Evolutionary conservation across 2,888 invertebrate genomes (phyloP).

Genomic region (Drosophila leonis): DNA sequence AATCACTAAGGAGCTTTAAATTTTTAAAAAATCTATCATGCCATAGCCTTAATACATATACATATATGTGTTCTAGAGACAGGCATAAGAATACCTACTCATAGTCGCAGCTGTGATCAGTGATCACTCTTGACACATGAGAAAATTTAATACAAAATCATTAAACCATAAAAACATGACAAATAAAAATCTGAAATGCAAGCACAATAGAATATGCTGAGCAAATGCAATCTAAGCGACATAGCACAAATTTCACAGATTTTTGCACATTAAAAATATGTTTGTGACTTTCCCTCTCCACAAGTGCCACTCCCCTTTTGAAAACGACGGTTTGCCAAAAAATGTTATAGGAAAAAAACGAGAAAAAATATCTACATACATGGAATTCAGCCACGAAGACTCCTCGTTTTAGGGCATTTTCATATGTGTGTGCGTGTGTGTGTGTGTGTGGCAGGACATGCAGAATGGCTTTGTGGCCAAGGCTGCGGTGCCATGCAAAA

Average conservation of each 20-base stretch:
- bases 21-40: no score
- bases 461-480: slow-evolving; percentile 45
- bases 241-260: slow-evolving; percentile 69
- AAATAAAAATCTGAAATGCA: not conserved
- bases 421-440: slow-evolving; percentile 6
- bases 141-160: not conserved
- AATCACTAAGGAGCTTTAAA: not conserved
- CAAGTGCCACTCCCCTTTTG: slow-evolving; percentile 22
- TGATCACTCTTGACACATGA: not conserved
- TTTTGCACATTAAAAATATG: slow-evolving; percentile 76
- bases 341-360: slow-evolving; percentile 34
- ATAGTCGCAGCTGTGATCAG: not conserved
- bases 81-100: not conserved
- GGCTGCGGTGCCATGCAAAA: slow-evolving; percentile 43
- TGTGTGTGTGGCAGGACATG: slow-evolving; percentile 22
- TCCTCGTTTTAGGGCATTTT: slow-evolving; percentile 6
- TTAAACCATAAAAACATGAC: not conserved
- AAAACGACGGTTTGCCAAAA: slow-evolving; percentile 55
- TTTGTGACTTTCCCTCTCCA: slow-evolving; percentile 23
- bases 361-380: slow-evolving; percentile 16
- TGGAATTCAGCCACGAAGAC: slow-evolving; percentile 17
- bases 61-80: not conserved
- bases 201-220: slow-evolving; percentile 37
- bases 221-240: slow-evolving; percentile 65
- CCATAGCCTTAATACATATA: not conserved